These are phyloP conservation scores for Pyrrhia umbra DNA, from an alignment of 2,888 invertebrate species.

Conservation along the genomic window DNA sequence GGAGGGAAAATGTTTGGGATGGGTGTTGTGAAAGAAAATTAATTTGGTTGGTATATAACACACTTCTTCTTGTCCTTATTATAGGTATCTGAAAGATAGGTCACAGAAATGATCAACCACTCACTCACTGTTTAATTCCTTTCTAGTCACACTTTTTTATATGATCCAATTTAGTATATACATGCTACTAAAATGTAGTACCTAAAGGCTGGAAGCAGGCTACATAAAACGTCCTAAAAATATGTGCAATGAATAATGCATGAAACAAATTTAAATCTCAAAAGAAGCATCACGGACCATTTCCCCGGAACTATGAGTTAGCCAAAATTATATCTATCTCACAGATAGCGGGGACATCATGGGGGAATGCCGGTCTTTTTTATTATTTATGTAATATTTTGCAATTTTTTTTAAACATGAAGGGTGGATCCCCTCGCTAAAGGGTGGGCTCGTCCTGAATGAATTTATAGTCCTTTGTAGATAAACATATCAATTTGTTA, in stretches of 20 bases:
- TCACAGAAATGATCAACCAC: too few relatives aligned
- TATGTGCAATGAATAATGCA: slow-evolving; percentile 79
- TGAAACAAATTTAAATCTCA: slow-evolving; percentile 78
- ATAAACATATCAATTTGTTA: slow-evolving; percentile 90
- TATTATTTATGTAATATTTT: slow-evolving; percentile 89
- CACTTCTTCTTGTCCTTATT: neutral
- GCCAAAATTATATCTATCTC: slow-evolving; percentile 82
- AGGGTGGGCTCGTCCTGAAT: slow-evolving; percentile 87
- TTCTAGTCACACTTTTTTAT: too few relatives aligned
- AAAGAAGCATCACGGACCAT: slow-evolving; percentile 84
- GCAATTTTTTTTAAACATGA: slow-evolving; percentile 87
- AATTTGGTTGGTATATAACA: neutral
- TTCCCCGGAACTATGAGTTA: slow-evolving; percentile 85
- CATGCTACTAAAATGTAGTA: too few relatives aligned
- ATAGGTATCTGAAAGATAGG: too few relatives aligned
- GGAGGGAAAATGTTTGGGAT: slow-evolving; percentile 54
- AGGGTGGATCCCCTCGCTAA: slow-evolving; percentile 88
- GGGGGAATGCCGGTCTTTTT: slow-evolving; percentile 75
- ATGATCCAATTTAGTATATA: too few relatives aligned
- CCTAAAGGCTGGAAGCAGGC: neutral
- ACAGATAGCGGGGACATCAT: slow-evolving; percentile 71
- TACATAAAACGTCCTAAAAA: slow-evolving; percentile 32
- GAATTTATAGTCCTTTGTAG: slow-evolving; percentile 89
- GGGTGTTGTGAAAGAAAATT: slow-evolving; percentile 2
- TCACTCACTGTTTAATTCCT: too few relatives aligned